phyloP scores from a whole-genome alignment of 2,888 invertebrate genomes.

The Lysandra coridon region DNA sequence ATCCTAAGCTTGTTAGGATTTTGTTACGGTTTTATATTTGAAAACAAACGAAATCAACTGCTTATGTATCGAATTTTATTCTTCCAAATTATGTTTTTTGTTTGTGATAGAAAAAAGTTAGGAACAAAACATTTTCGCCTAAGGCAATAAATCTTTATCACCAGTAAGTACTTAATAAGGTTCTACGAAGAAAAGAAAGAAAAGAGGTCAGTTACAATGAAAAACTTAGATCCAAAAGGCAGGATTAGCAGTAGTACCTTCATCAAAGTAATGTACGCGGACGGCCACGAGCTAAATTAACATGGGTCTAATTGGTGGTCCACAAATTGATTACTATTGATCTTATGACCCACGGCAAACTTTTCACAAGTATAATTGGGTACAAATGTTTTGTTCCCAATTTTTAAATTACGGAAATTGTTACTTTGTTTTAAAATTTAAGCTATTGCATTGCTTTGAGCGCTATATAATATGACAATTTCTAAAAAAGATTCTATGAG shows the following conservation, averaged over 20 bases:
- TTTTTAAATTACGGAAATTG: neutral
- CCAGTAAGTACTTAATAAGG: neutral
- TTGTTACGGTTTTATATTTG: too few relatives aligned
- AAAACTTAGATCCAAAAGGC: neutral
- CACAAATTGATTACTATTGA: constrained; percentile 30
- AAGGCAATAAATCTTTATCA: neutral
- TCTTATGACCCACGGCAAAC: constrained; percentile 21
- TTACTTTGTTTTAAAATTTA: too few relatives aligned
- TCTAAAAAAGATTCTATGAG: too few relatives aligned
- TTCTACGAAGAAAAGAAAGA: neutral
- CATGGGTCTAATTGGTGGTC: constrained; percentile 28
- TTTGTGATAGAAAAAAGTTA: too few relatives aligned
- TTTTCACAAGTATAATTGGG: neutral
- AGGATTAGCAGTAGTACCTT: neutral
- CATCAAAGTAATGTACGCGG: constrained; percentile 17
- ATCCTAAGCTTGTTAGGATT: too few relatives aligned
- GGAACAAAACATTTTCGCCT: neutral
- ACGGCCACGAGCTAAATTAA: constrained; percentile 19
- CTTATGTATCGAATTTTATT: too few relatives aligned
- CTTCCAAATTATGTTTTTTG: too few relatives aligned
- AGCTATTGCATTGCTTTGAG: too few relatives aligned
- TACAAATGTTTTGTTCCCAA: neutral
- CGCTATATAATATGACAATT: too few relatives aligned
- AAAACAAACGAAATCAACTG: too few relatives aligned
- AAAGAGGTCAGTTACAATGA: neutral